Evolutionary conservation across 2,797 vertebrate species (phyloP), one percentile per base, ranked within the genome.

Genomic region (Gymnothorax javanicus): DNA sequence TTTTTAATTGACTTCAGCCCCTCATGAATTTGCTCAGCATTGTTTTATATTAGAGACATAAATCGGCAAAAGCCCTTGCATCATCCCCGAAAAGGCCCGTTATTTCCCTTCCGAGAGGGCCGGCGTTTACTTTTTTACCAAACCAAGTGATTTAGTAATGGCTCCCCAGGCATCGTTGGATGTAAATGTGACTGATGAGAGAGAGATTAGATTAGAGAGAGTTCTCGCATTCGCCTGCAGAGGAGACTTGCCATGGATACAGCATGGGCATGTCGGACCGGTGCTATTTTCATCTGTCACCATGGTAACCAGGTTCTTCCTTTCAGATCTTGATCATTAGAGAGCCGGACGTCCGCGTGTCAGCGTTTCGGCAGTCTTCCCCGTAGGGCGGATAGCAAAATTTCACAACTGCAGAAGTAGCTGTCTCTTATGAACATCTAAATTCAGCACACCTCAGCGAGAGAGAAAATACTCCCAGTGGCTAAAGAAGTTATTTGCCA

Each of bases 31-130:
- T 23, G 77, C 52, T 81, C 77, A 81, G 77, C 52, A 54, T 81
- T 54, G 77, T 81, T 81, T 81, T 54, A 81, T 81, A 81, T 81
- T 56, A 81, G 25, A 77, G 33, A 77, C 33, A 50, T 77, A 77
- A 77, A 77, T 77, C 33, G 13, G 73, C 6, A 15, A 50, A 77
- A n/a, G 20, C 33, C 13, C 33, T 77, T 20, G 33, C 15, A 12
- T 13, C 13, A 43, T 6, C 13, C 17, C 13, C 12, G 15, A 6
- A 77, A 15, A 11, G 17, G 6, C 6, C 5, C 25, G 2, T 17
- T 20, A 77, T 77, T 0, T 17, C 73, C 33, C 73, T 73, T 73
- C 9, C 11, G 27, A 73, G 27, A 73, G 33, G 69, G 13, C 33
- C 20, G 23, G 13, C 27, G 27, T 43, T 75, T 33, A 75, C 3